Evolutionary conservation across 2,113 vertebrate genomes (phyloP).

Genomic region (Brachionichthys hirsutus): DNA sequence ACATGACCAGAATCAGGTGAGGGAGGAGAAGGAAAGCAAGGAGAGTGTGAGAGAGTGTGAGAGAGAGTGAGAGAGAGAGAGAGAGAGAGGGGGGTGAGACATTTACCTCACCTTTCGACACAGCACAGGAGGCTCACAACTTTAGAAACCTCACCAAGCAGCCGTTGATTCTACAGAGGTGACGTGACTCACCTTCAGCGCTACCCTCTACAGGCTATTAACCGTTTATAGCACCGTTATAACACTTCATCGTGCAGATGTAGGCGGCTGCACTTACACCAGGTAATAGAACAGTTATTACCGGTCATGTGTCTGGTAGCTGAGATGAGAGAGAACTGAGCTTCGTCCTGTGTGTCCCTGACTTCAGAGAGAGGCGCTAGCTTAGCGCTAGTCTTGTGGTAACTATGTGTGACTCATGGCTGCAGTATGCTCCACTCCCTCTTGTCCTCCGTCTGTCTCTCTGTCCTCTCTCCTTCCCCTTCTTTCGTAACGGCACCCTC

Average conservation of each 20-base stretch:
- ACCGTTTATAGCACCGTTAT: too few relatives aligned
- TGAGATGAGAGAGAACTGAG: too few relatives aligned
- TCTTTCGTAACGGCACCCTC: constrained; percentile 25
- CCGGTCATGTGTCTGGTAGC: too few relatives aligned
- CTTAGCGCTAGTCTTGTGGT: constrained; percentile 38
- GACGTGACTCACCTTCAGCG: constrained; percentile 28
- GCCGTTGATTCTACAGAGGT: constrained; percentile 46
- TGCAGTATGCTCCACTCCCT: constrained; percentile 65
- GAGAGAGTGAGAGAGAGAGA: neutral
- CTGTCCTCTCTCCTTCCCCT: constrained; percentile 23
- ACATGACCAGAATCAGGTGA: constrained; percentile 26
- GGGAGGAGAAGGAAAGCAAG: constrained; percentile 34
- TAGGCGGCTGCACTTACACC: too few relatives aligned
- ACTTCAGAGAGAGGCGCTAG: neutral
- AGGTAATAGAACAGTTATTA: too few relatives aligned
- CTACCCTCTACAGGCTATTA: too few relatives aligned
- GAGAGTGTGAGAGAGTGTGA: neutral
- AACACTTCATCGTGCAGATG: too few relatives aligned
- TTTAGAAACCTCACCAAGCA: constrained; percentile 52
- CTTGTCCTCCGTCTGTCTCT: neutral
- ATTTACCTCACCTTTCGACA: constrained; percentile 40
- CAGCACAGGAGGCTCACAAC: constrained; percentile 26
- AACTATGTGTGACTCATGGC: constrained; percentile 64
- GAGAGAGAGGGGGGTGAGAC: constrained; percentile 1
- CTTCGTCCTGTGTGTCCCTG: too few relatives aligned